Percentiles rank a stretch among this genome's conserved stretches.
Conservation (phyloP, 2,797 vertebrate genomes). For the Acomys russatus region DNA sequence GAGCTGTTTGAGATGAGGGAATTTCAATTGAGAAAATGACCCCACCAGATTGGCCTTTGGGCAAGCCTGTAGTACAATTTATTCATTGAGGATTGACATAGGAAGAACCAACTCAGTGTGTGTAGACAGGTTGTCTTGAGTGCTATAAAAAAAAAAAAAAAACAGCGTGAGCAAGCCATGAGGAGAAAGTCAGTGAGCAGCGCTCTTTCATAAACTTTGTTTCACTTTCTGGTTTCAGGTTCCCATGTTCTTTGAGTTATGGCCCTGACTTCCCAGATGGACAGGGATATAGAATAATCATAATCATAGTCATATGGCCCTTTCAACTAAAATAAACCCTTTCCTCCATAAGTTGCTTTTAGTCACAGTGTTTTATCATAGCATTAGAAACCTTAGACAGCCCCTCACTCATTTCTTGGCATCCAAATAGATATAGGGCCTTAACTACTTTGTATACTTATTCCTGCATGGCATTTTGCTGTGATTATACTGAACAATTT, state of each 20-base stretch:
- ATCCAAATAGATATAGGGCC: not conserved
- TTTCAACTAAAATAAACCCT: not conserved
- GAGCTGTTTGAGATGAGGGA: not conserved
- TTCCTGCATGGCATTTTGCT: not conserved
- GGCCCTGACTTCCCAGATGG: not conserved
- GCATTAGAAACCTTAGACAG: not conserved
- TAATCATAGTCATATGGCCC: too few relatives aligned
- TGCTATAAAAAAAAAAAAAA: too few relatives aligned
- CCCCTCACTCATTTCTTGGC: not conserved
- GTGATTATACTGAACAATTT: not conserved
- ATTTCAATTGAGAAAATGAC: not conserved
- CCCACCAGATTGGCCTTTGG: not conserved
- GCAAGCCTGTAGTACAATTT: not conserved
- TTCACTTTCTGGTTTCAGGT: too few relatives aligned
- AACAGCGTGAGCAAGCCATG: not conserved
- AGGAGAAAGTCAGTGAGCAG: not conserved
- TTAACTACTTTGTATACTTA: not conserved
- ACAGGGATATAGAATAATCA: too few relatives aligned
- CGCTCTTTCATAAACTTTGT: fast-evolving
- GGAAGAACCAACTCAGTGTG: not conserved
- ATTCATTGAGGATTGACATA: too few relatives aligned
- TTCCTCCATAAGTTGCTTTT: not conserved
- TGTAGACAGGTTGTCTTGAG: not conserved
- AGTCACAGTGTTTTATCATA: not conserved
- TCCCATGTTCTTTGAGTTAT: not conserved